These are phyloP conservation scores for Micromussa lordhowensis DNA, from an alignment of 92 coral and sea anemone species.

Conservation along the genomic window DNA sequence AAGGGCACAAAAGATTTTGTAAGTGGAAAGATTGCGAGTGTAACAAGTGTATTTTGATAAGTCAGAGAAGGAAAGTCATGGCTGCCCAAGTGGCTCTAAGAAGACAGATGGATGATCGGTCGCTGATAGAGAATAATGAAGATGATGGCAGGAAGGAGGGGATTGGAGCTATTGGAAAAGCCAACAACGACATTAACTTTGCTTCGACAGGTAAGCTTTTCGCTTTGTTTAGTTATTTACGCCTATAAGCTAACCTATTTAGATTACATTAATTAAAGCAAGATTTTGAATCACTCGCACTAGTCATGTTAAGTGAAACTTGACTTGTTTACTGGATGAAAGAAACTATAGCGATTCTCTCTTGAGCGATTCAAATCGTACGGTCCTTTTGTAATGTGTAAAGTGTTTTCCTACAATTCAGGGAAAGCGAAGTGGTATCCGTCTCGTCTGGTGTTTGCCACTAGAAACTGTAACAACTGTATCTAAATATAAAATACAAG, in stretches of 20 bases:
- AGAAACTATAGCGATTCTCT: background rate
- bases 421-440: background rate
- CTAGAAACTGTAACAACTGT: background rate
- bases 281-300: background rate
- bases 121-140: constrained; percentile 10
- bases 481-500: too few relatives aligned
- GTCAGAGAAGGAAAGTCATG: constrained; percentile 73
- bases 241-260: too few relatives aligned
- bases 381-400: too few relatives aligned
- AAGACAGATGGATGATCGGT: constrained; percentile 46
- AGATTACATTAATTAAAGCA: background rate
- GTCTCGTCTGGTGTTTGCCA: background rate
- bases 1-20: constrained; percentile 74
- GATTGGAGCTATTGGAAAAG: background rate
- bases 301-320: background rate
- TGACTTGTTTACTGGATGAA: background rate
- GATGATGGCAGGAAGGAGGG: background rate
- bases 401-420: background rate
- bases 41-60: constrained; percentile 62
- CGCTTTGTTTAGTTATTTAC: too few relatives aligned
- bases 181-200: background rate
- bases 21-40: constrained; percentile 75
- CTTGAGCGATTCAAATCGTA: too few relatives aligned
- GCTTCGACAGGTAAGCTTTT: constrained; percentile 7
- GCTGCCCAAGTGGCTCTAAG: constrained; percentile 78